Evolutionary conservation across 2,113 vertebrate species (phyloP).

Genomic region (Oncorhynchus keta): DNA sequence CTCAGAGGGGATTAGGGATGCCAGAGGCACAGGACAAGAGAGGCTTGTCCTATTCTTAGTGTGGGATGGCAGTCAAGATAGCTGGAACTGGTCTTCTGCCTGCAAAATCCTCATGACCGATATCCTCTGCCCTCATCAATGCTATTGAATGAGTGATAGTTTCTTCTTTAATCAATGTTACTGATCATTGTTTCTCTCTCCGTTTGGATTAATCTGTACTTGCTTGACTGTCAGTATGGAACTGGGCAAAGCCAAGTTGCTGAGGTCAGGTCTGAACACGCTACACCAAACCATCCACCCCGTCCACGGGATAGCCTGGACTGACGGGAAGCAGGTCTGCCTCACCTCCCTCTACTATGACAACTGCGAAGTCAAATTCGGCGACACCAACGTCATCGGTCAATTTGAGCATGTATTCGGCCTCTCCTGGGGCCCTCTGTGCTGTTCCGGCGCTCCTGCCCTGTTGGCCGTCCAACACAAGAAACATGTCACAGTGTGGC

Average conservation of each 20-base stretch:
- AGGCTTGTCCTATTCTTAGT: constrained; percentile 48
- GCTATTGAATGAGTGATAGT: constrained; percentile 14
- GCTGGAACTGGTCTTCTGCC: constrained; percentile 36
- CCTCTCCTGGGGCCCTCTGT: constrained; percentile 85
- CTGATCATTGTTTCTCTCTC: background rate
- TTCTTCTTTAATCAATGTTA: constrained; percentile 32
- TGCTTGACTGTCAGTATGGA: constrained; percentile 77
- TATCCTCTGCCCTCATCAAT: constrained; percentile 25
- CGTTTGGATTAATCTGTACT: constrained; percentile 5
- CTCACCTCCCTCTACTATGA: constrained; percentile 79
- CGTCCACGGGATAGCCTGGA: constrained; percentile 91
- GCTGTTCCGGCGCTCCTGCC: constrained; percentile 68
- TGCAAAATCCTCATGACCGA: constrained; percentile 17
- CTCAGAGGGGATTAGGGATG: constrained; percentile 72
- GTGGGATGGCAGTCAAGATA: constrained; percentile 26
- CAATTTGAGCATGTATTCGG: constrained; percentile 89
- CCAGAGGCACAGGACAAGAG: constrained; percentile 54
- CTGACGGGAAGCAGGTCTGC: constrained; percentile 89
- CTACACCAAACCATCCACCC: constrained; percentile 91
- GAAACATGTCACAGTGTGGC: constrained; percentile 87
- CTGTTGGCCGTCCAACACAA: constrained; percentile 91
- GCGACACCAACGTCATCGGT: constrained; percentile 87
- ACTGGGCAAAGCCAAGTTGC: constrained; percentile 89
- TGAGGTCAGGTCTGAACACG: constrained; percentile 86
- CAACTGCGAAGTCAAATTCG: constrained; percentile 80